phyloP scores from a whole-genome alignment of 30 jellyfish, hydroid and myxozoan species.

The Clytia hemisphaerica region DNA sequence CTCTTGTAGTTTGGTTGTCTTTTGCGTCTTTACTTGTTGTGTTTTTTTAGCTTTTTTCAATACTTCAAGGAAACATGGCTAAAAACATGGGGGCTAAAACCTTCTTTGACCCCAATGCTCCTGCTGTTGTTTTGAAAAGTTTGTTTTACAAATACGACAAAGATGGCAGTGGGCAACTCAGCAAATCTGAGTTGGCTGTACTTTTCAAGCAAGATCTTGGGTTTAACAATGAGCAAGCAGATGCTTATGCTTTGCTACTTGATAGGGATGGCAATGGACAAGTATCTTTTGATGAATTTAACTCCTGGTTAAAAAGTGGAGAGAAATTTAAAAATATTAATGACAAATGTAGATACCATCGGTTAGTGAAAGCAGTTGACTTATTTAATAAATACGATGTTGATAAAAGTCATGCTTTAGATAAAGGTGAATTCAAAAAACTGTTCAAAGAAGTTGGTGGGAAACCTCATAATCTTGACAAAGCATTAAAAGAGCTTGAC shows the following conservation, averaged over 20 bases:
- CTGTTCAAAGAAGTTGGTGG: constrained; percentile 66
- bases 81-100: constrained; percentile 24
- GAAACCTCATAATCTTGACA: constrained; percentile 35
- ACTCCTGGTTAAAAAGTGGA: constrained; percentile 85
- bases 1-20: too few relatives aligned
- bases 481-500: constrained; percentile 70
- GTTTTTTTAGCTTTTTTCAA: too few relatives aligned
- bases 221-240: constrained; percentile 74
- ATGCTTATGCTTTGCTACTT: constrained; percentile 60
- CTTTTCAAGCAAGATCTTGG: constrained; percentile 78
- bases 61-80: too few relatives aligned
- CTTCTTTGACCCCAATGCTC: constrained; percentile 67
- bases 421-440: constrained; percentile 55
- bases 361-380: constrained; percentile 76
- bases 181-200: constrained; percentile 45
- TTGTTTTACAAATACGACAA: constrained; percentile 75
- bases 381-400: constrained; percentile 70
- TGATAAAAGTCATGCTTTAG: constrained; percentile 84
- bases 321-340: constrained; percentile 71
- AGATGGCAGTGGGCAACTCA: constrained; percentile 73
- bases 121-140: constrained; percentile 61
- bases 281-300: constrained; percentile 72
- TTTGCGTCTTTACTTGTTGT: too few relatives aligned
- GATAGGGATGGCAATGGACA: constrained; percentile 89
- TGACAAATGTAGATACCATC: constrained; percentile 59